Evolutionary conservation across 2,888 invertebrate genomes (phyloP), one percentile per base, ranked within the genome.

Genomic region (Nomada fabriciana): DNA sequence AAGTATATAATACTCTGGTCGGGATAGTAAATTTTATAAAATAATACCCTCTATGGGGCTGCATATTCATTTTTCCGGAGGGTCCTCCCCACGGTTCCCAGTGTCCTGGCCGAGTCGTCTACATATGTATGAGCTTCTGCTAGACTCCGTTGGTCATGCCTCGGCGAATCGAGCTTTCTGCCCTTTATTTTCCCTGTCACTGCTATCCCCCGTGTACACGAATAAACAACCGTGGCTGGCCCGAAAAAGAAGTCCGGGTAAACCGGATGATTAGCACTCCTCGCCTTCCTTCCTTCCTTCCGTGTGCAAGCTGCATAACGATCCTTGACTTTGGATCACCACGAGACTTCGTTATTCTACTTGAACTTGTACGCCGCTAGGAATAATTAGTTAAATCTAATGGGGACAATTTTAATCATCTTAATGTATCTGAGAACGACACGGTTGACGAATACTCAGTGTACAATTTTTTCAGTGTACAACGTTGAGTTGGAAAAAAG

Each of bases 31-130:
- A 90, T 89, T 90, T 90, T 84, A 86, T 88, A 88, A 91, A 90
- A 90, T 90, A 91, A 91, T 91, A 87, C 85, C 85, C 82, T 86
- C 68, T 72, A 82, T 52, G 83, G 75, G 79, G 85, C 89, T 91
- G 91, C 91, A 92, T 92, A 92, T 92, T 92, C 91, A 92, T 92
- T 91, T 92, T 91, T 92, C 91, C 91, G 90, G 89, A 89, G 80
- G 80, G 80, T 69, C 76, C 68, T 82, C 81, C 74, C 78, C 36
- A 69, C 65, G 52, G 71, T 70, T 59, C 50, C 71, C 74, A 52
- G 73, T 86, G 86, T 71, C 82, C 86, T 13, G 57, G 75, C 52
- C 82, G 77, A 79, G 74, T 76, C 81, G 79, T 70, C 90, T 92
- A 90, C 92, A 92, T 92, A 92, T 92, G 92, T 89, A 92, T 92